Evolutionary conservation across 2,888 invertebrate genomes (phyloP).

Genomic region (Cheilosia grossa): DNA sequence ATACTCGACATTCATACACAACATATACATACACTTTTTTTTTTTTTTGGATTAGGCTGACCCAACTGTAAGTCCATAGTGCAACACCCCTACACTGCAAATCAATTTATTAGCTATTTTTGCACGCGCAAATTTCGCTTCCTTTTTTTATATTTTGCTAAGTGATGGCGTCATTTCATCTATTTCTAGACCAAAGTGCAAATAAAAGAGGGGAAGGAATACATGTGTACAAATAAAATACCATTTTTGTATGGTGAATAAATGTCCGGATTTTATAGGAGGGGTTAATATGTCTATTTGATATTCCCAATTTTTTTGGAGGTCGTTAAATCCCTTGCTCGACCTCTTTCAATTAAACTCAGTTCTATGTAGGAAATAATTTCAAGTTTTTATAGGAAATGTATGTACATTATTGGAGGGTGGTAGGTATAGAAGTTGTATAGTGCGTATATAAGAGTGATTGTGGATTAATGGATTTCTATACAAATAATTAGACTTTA

Average conservation of each 20-base stretch:
- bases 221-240: constrained; percentile 22
- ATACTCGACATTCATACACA: neutral
- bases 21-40: neutral
- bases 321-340: constrained; percentile 5
- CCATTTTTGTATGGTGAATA: constrained; percentile 33
- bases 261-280: constrained; percentile 22
- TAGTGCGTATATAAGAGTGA: constrained; percentile 7
- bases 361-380: constrained; percentile 29
- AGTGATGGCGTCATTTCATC: constrained; percentile 13
- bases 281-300: constrained; percentile 49
- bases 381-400: constrained; percentile 32
- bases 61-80: constrained; percentile 4
- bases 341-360: constrained; percentile 43
- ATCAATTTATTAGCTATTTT: constrained; percentile 65
- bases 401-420: constrained; percentile 11
- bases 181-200: constrained; percentile 1
- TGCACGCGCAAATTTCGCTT: constrained; percentile 37
- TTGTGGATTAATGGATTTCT: constrained; percentile 47
- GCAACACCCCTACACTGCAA: constrained; percentile 28
- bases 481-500: constrained; percentile 53
- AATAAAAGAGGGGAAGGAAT: neutral
- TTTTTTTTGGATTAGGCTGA: neutral
- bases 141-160: neutral
- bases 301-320: constrained; percentile 9
- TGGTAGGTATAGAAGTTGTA: neutral